Base-by-base conservation (phyloP, 2,888 invertebrate species). In the Ceraclea dissimilis region DNA sequence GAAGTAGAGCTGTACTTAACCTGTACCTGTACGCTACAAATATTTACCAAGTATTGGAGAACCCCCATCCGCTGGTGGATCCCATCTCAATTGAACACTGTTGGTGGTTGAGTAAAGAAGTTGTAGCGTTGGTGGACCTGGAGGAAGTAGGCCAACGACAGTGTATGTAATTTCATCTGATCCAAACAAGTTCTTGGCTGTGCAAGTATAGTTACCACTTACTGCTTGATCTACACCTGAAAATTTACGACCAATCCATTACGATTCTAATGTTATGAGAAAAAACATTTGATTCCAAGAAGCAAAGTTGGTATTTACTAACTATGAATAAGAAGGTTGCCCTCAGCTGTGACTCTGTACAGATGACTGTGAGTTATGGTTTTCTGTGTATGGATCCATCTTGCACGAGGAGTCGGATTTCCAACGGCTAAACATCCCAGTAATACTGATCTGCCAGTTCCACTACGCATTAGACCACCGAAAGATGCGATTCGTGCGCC, bases 401-500 rank as follows among this genome's bases (percentile, higher is more conserved):
- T 76, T 1, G 88, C 84, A 31, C 84, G 76, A 0, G 90, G 90
- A 1, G 84, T 82, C 0, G 91, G 91, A 68, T 88, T 86, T 0
- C 91, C 88, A 1, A 84, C 81, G 63, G 85, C 84, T 16, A 82
- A 71, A 67, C 92, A 92, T 8, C 88, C 86, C 16, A 92, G 71
- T 1, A 81, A 73, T 6, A 88, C 75, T 6, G 81, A 76, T 1
- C 82, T 82, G 17, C 88, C 87, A 63, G 88, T 85, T 8, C 85
- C 81, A 52, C 84, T 83, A 22, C 84, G 80, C 8, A 87, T 75
- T 66, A 82, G 74, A 59, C 86, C 85, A 1, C 91, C 89, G 69
- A 93, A 93, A 6, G 91, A 90, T 0, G 90, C 85, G 18, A 93
- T 86, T 62, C 87, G 79, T 0, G 92, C 92, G 51, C 90, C 86